A percentile compares a stretch with the other conserved stretches of the same genome.
Conservation (phyloP, 2,797 vertebrate genomes). For the Capromys pilorides region DNA sequence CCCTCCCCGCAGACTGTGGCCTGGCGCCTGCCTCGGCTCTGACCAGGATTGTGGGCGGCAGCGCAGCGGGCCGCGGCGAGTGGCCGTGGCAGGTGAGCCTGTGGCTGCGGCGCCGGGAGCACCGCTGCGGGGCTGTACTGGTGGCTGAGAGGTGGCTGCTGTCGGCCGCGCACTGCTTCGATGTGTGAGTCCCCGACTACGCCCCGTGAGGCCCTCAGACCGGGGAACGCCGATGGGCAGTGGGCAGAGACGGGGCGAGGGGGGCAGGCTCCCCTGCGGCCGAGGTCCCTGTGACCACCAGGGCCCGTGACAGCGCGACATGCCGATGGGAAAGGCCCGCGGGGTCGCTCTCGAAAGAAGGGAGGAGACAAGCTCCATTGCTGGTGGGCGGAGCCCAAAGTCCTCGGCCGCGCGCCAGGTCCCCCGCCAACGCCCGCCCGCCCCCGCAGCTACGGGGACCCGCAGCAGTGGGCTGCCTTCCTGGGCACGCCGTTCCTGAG, state of each 20-base stretch:
- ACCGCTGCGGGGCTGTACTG: conserved; percentile 95
- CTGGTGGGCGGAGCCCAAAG: not conserved
- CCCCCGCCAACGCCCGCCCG: conserved; percentile 12
- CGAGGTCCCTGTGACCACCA: not conserved
- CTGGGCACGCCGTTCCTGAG: conserved; percentile 93
- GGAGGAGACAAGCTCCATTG: not conserved
- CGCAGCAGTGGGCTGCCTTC: conserved; percentile 92
- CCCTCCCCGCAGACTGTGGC: conserved; percentile 91
- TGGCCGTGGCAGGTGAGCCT: conserved; percentile 98
- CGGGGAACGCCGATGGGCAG: not conserved
- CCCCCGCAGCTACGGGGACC: conserved; percentile 88
- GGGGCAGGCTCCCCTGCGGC: not conserved
- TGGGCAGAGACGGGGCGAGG: not conserved
- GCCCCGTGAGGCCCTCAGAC: not conserved
- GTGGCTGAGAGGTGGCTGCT: conserved; percentile 94
- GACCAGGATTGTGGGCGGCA: conserved; percentile 93
- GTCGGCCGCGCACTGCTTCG: conserved; percentile 96
- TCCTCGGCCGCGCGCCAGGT: too few species aligned
- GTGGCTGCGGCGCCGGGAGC: conserved; percentile 90
- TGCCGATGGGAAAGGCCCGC: not conserved
- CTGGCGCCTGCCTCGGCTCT: conserved; percentile 84
- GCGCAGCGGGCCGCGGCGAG: conserved; percentile 90
- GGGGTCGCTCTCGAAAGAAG: not conserved
- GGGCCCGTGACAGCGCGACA: not conserved
- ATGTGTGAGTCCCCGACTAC: conserved; percentile 85